phyloP scores from a whole-genome alignment of 2,888 invertebrate species.

The Agriotes lineatus region DNA sequence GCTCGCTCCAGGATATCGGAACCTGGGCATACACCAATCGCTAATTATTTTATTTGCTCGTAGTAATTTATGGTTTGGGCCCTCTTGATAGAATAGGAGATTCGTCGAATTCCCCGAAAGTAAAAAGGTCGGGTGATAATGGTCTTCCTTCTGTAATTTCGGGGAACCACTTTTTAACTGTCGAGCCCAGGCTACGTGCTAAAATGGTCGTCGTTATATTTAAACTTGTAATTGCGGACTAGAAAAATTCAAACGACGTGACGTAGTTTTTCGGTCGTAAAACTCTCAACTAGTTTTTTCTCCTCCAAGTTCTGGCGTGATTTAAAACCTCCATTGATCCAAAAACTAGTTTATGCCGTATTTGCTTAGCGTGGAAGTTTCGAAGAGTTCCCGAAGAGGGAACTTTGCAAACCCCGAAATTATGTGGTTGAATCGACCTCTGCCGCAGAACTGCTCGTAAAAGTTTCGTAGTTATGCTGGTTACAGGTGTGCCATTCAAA shows the following conservation, averaged over 20 bases:
- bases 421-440: not conserved
- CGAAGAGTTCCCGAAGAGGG: not conserved
- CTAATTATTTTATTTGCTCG: constrained; percentile 28
- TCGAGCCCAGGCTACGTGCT: too few relatives aligned
- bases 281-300: too few relatives aligned
- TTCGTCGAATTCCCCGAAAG: too few relatives aligned
- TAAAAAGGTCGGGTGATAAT: not conserved
- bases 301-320: too few relatives aligned
- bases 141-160: not conserved
- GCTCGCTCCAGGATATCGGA: constrained; percentile 20
- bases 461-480: not conserved
- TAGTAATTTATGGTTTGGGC: constrained; percentile 23
- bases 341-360: not conserved
- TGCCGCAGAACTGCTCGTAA: not conserved
- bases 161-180: too few relatives aligned
- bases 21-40: constrained; percentile 12
- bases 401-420: not conserved
- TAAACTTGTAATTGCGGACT: too few relatives aligned
- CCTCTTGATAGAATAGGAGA: constrained; percentile 5
- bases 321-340: too few relatives aligned
- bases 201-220: too few relatives aligned
- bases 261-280: too few relatives aligned
- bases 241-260: too few relatives aligned
- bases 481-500: constrained; percentile 1
- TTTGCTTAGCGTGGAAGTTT: not conserved